A percentile compares a stretch with the other conserved stretches of the same genome.
phyloP scores from a whole-genome alignment of 2,797 vertebrate genomes.

The Premnoplex brunnescens region DNA sequence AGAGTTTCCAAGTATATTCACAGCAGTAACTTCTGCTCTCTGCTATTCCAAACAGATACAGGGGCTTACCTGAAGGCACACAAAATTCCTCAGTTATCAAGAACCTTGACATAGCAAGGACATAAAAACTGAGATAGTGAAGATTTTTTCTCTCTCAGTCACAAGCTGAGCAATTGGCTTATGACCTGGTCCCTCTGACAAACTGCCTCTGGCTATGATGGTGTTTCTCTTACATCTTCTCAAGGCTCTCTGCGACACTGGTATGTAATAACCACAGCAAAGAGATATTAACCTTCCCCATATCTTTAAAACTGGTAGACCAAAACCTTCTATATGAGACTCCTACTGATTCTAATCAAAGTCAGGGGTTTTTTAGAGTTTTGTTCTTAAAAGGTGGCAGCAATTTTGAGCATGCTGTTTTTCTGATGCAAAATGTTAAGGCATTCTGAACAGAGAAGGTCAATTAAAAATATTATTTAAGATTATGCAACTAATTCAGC shows the following conservation, averaged over 20 bases:
- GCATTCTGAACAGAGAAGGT: background rate
- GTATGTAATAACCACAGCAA: background rate
- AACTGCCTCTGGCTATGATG: background rate
- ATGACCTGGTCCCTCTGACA: background rate
- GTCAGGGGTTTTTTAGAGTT: background rate
- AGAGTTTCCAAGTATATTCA: fast-evolving
- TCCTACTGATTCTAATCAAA: background rate
- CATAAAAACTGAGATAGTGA: background rate
- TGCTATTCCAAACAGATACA: background rate
- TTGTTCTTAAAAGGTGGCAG: background rate
- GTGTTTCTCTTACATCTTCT: background rate
- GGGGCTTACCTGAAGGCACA: background rate
- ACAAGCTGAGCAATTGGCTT: background rate
- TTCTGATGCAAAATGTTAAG: background rate
- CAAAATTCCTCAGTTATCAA: background rate
- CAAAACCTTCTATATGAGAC: background rate
- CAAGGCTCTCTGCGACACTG: background rate
- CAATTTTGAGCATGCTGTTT: background rate
- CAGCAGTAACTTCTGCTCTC: background rate
- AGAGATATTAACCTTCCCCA: background rate
- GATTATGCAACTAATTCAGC: background rate
- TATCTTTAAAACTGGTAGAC: background rate
- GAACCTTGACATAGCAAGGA: background rate
- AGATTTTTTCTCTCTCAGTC: background rate
- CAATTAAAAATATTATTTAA: background rate